Base-by-base conservation (phyloP, 2,113 vertebrate genomes). In the Ascaphus truei region DNA sequence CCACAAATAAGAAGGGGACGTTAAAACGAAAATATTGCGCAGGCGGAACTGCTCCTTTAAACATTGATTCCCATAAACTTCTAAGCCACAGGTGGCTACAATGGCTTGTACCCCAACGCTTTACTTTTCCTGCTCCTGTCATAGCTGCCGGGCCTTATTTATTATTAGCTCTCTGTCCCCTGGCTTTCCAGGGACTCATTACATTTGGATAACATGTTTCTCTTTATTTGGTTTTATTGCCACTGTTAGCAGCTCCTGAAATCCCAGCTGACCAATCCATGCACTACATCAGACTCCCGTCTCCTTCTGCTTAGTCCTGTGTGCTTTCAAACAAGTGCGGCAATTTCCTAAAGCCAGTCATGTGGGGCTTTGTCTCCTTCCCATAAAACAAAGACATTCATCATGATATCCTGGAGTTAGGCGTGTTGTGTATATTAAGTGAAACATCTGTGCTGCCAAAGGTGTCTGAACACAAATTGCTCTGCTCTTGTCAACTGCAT, bases 181-280 rank as follows among this genome's bases (percentile, higher is more conserved):
- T 41, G n/a, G 48, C 50, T 55, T 56, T 31, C 51, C n/a, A 22
- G 63, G 63, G 50, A 55, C 63, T 66, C 63, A 55, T 55, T 66
- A 66, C 36, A 55, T 18, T 55, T 43, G 63, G 50, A 66, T 66
- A 66, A 66, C 48, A 66, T 66, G 51, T 66, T 66, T 66, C 63
- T 66, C 50, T 66, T 55, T 66, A 55, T 50, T 53, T 66, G 6
- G 33, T 45, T 66, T 66, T 55, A 56, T 51, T 50, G 47, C 30
- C 45, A 51, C 30, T 53, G 16, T 65, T 66, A 41, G 34, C 51
- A 43, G 63, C 51, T 66, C 50, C 63, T 55, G 50, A 55, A 66
- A 29, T 66, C 63, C 63, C 63, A 33, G 55, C 48, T n/a, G 62
- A 36, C 37, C 30, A 30, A 7, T 34, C 33, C 51, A 43, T 51